Evolutionary conservation across 2,113 vertebrate genomes (phyloP).

Genomic region (Euleptes europaea): DNA sequence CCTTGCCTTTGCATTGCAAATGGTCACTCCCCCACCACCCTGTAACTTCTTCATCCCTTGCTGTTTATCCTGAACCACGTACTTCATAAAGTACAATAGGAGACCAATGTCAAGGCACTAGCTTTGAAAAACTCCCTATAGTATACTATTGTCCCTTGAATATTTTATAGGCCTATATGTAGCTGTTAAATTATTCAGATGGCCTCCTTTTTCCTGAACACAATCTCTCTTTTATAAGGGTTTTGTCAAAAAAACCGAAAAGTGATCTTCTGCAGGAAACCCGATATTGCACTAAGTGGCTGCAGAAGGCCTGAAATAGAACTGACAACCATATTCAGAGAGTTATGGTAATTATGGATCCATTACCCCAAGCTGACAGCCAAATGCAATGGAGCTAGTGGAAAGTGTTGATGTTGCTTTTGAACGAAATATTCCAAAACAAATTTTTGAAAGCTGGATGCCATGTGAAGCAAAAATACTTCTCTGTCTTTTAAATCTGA

Average conservation of each 20-base stretch:
- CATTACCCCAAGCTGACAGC: neutral
- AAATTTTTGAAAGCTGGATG: neutral
- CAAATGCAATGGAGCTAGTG: neutral
- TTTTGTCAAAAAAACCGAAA: slow-evolving; percentile 55
- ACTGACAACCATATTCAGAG: slow-evolving; percentile 15
- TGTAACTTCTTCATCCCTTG: neutral
- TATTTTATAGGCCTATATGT: slow-evolving; percentile 67
- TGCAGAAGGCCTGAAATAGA: slow-evolving; percentile 20
- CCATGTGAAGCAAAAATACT: slow-evolving; percentile 16
- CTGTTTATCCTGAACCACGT: slow-evolving; percentile 1
- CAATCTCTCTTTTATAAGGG: slow-evolving; percentile 26
- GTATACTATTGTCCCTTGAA: slow-evolving; percentile 52
- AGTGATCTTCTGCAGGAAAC: slow-evolving; percentile 33
- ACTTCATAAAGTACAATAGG: neutral
- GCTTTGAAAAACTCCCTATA: slow-evolving; percentile 41
- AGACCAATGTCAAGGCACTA: slow-evolving; percentile 28
- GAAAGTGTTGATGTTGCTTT: neutral
- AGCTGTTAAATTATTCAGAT: slow-evolving; percentile 68
- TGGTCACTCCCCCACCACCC: neutral
- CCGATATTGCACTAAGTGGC: slow-evolving; percentile 31
- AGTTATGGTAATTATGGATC: neutral
- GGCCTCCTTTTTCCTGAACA: slow-evolving; percentile 34
- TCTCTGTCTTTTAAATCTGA: neutral
- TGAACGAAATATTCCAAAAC: neutral
- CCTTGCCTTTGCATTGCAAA: slow-evolving; percentile 8